Base-by-base conservation (phyloP, 2,797 vertebrate species). In the Semaprochilodus insignis region DNA sequence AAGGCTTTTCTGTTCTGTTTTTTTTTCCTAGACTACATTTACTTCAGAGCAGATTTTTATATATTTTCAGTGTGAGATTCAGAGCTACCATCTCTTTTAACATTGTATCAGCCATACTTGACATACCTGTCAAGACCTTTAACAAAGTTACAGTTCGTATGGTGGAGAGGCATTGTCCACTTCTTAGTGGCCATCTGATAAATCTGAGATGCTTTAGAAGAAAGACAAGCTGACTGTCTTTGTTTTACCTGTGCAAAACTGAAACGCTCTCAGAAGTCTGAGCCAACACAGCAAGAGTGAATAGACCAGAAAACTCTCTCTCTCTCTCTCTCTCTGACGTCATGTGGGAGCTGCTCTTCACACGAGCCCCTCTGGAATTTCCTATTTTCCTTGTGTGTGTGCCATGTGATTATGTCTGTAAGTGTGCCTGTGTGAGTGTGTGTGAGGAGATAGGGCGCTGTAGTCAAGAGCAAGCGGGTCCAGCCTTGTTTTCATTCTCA, bases 271-370 rank as follows among this genome's bases (percentile, higher is more conserved):
- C n/a, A 15, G 19, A 70, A 23, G 36, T 69, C 36, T 1, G 13
- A 51, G 44, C 40, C 23, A 55, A 34, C 17, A 13, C 71, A 74
- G 7, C 25, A 74, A 48, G 11, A 34, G 6, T 57, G 27, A 55
- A 15, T 36, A 55, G 52, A 25, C 52, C 51, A 57, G 7, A 31
- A 10, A 31, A 21, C 67, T 34, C 25, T 34, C 31, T 65, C 40
- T 79, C 76, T 57, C 8, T 78, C 21, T 51, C 17, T 23, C 16
- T 17, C 6, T 31, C 36, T 84, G 75, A 84, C 51, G 36, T 72
- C 52, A 75, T 66, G 54, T 80, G 52, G 59, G 77, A 80, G 25
- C 51, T 74, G 55, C 78, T 25, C 34, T 74, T 80, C 77, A 52
- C 52, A 72, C 69, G 62, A 74, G 51, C 62, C 15, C 65, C 27